Conservation (phyloP, 2,888 invertebrate genomes). For the Stenichneumon culpator region DNA sequence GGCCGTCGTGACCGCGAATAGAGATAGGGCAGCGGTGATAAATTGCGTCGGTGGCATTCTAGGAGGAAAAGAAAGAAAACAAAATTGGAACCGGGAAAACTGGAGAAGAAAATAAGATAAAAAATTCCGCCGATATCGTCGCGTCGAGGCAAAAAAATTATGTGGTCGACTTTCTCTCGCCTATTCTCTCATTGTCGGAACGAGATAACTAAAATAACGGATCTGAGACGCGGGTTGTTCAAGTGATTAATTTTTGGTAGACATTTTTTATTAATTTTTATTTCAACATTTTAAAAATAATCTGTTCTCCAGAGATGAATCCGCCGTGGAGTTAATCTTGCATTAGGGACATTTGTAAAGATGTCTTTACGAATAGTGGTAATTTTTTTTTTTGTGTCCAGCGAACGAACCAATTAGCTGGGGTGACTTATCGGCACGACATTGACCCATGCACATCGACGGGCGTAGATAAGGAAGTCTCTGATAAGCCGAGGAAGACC, state of each 20-base stretch:
- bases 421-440: slow-evolving; percentile 40
- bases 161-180: background rate
- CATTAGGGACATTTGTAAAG: too few species aligned
- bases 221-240: background rate
- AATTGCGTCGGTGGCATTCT: slow-evolving; percentile 5
- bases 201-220: background rate
- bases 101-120: background rate
- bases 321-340: background rate
- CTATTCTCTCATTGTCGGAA: background rate
- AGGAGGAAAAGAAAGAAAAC: background rate
- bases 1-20: slow-evolving; percentile 15
- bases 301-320: background rate
- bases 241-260: background rate
- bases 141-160: background rate
- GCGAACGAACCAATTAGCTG: slow-evolving; percentile 43
- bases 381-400: background rate
- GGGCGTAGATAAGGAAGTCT: slow-evolving; percentile 37
- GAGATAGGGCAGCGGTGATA: slow-evolving; percentile 19
- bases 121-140: background rate
- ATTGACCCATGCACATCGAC: slow-evolving; percentile 35
- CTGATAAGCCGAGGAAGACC: background rate
- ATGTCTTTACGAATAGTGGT: background rate
- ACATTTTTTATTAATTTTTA: background rate
- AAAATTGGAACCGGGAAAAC: background rate
- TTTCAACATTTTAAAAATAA: background rate